A percentile compares a stretch with the other conserved stretches of the same genome.
These are phyloP conservation scores for Chondrosia reniformis DNA, from an alignment of 37 sponge, comb jelly and placozoan species.

Conservation along the genomic window DNA sequence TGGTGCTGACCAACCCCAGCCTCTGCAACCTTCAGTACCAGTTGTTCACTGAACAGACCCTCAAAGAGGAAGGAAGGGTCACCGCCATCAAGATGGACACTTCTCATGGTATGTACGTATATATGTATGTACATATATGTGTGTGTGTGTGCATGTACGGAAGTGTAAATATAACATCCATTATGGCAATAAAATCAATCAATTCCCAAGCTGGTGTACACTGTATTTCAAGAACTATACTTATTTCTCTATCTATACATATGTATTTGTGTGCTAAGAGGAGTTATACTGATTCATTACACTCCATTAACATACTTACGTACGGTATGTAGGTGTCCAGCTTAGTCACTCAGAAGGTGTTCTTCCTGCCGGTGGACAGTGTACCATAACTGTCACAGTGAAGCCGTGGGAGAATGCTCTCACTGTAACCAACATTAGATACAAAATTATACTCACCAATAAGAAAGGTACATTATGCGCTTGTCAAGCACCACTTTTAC, in stretches of 20 bases:
- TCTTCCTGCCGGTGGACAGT: constrained; percentile 31
- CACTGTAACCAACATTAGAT: constrained; percentile 23
- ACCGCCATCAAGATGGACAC: background rate
- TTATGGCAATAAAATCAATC: no score
- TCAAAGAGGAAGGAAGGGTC: background rate
- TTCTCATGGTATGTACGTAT: constrained; percentile 16
- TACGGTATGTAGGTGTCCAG: constrained; percentile 35
- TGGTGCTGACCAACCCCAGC: constrained; percentile 59
- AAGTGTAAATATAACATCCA: no score
- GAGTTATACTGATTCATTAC: no score
- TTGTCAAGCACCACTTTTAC: no score
- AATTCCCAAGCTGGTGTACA: no score
- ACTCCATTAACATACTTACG: no score
- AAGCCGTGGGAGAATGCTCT: constrained; percentile 28
- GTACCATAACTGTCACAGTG: constrained; percentile 30
- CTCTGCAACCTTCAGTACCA: constrained; percentile 53
- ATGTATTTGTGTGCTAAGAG: no score
- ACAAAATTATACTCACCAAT: constrained; percentile 22
- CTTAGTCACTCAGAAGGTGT: constrained; percentile 39
- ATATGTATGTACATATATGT: background rate
- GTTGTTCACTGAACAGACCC: constrained; percentile 22
- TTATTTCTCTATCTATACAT: no score
- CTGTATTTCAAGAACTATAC: no score
- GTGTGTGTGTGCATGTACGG: background rate
- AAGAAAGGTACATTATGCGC: no score